phyloP scores from a whole-genome alignment of 2,888 invertebrate genomes.

The Apocheima hispidaria region DNA sequence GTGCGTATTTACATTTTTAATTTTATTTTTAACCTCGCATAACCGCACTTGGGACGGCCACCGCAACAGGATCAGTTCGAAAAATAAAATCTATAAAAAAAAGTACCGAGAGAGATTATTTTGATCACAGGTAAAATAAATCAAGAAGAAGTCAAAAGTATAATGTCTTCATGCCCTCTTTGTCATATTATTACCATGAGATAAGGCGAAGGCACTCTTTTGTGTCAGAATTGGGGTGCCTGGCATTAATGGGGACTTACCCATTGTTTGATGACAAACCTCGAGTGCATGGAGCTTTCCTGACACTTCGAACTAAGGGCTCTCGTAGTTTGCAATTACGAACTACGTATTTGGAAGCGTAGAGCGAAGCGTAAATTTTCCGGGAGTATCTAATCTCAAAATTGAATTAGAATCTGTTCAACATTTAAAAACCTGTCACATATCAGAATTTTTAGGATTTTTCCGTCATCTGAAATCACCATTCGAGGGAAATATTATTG shows the following conservation, averaged over 20 bases:
- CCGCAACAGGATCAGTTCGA: no score
- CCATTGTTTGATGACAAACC: constrained; percentile 44
- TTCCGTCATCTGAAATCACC: constrained; percentile 60
- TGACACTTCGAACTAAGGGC: constrained; percentile 26
- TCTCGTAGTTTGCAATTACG: constrained; percentile 25
- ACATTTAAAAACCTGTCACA: no score
- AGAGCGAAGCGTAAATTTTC: no score
- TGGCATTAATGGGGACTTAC: constrained; percentile 31
- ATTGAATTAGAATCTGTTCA: no score
- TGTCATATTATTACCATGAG: constrained; percentile 20
- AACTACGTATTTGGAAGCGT: constrained; percentile 5
- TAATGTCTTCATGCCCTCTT: not conserved
- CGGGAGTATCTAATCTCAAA: constrained; percentile 13
- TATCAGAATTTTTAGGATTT: no score
- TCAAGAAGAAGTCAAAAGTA: not conserved
- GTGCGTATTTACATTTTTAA: no score
- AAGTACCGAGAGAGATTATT: not conserved
- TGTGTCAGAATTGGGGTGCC: constrained; percentile 31
- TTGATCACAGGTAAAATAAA: not conserved
- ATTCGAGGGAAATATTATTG: constrained; percentile 63
- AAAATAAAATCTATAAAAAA: not conserved
- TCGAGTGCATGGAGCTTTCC: constrained; percentile 34
- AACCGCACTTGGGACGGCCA: no score
- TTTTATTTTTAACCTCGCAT: no score
- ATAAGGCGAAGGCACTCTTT: constrained; percentile 25